Percentiles rank a stretch among this genome's conserved stretches.
Conservation (phyloP, 2,888 invertebrate genomes). For the Caenorhabditis plicata region DNA sequence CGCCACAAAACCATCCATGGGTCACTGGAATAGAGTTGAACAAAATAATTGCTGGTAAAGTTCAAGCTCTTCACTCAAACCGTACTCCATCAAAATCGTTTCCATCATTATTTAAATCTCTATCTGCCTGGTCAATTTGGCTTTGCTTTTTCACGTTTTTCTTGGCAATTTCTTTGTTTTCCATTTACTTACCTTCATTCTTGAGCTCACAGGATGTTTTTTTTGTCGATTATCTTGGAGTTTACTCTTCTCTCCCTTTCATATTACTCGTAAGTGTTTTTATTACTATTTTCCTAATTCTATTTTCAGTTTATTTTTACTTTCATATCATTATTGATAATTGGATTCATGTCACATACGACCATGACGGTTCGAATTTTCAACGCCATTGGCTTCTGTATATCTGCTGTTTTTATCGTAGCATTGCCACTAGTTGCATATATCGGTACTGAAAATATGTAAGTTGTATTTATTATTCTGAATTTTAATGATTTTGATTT, state of each 20-base stretch:
- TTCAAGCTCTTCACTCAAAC: slow-evolving; percentile 37
- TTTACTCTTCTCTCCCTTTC: slow-evolving; percentile 30
- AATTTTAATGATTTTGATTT: slow-evolving; percentile 1
- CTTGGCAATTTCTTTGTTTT: slow-evolving; percentile 40
- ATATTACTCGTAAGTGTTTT: slow-evolving; percentile 26
- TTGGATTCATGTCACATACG: slow-evolving; percentile 16
- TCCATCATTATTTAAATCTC: slow-evolving; percentile 39
- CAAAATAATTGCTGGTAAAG: slow-evolving; percentile 55
- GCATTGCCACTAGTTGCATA: slow-evolving; percentile 23
- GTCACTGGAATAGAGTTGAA: slow-evolving; percentile 59
- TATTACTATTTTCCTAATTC: too few relatives aligned
- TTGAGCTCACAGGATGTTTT: slow-evolving; percentile 37
- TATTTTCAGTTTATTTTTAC: slow-evolving; percentile 36
- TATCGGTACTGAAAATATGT: slow-evolving; percentile 17
- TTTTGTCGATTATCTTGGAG: slow-evolving; percentile 35
- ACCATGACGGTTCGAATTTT: slow-evolving; percentile 46
- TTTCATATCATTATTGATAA: slow-evolving; percentile 14
- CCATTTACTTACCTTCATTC: slow-evolving; percentile 51
- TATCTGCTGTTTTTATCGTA: slow-evolving; percentile 40
- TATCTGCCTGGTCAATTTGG: slow-evolving; percentile 56
- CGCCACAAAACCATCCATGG: slow-evolving; percentile 55
- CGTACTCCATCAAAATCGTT: slow-evolving; percentile 24
- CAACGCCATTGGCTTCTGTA: slow-evolving; percentile 43
- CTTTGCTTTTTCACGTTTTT: slow-evolving; percentile 48
- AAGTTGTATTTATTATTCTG: background rate